Percentiles rank a stretch among this genome's conserved stretches.
Conservation (phyloP, 2,797 vertebrate genomes). For the Oreonectes daqikongensis region DNA sequence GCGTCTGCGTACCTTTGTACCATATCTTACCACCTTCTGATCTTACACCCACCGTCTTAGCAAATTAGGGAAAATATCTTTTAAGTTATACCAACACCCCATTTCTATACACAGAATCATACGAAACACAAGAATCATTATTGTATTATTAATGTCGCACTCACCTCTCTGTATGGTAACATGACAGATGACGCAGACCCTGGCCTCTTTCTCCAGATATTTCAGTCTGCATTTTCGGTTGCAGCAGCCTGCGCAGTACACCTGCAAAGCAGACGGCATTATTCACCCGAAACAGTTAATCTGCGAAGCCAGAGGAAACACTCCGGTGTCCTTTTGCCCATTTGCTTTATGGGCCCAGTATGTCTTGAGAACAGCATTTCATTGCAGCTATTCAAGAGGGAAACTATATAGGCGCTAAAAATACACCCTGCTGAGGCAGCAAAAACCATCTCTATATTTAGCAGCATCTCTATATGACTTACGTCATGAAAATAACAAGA, state of each 20-base stretch:
- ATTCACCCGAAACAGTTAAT: slow-evolving; percentile 23
- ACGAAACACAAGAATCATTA: not conserved
- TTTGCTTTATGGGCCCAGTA: slow-evolving; percentile 24
- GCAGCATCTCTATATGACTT: too few relatives aligned
- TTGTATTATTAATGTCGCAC: slow-evolving; percentile 4
- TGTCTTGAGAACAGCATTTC: slow-evolving; percentile 20
- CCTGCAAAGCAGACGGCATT: slow-evolving; percentile 73
- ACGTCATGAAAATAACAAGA: slow-evolving; percentile 29
- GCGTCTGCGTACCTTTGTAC: not conserved
- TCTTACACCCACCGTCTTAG: not conserved
- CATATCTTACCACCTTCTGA: too few relatives aligned
- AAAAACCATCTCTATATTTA: slow-evolving; percentile 37
- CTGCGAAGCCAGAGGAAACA: not conserved
- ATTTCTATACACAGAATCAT: too few relatives aligned
- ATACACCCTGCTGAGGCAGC: slow-evolving; percentile 46
- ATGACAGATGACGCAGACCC: slow-evolving; percentile 90
- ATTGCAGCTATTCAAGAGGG: slow-evolving; percentile 21
- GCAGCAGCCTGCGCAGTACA: slow-evolving; percentile 92
- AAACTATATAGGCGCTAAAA: slow-evolving; percentile 50
- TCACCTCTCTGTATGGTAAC: slow-evolving; percentile 83
- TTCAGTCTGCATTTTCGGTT: slow-evolving; percentile 90
- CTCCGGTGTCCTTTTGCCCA: slow-evolving; percentile 32
- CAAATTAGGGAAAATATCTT: too few relatives aligned
- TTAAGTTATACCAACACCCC: too few relatives aligned
- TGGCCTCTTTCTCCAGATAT: slow-evolving; percentile 94